phyloP scores from a whole-genome alignment of 2,888 invertebrate genomes.

The Epinotia brunnichana region DNA sequence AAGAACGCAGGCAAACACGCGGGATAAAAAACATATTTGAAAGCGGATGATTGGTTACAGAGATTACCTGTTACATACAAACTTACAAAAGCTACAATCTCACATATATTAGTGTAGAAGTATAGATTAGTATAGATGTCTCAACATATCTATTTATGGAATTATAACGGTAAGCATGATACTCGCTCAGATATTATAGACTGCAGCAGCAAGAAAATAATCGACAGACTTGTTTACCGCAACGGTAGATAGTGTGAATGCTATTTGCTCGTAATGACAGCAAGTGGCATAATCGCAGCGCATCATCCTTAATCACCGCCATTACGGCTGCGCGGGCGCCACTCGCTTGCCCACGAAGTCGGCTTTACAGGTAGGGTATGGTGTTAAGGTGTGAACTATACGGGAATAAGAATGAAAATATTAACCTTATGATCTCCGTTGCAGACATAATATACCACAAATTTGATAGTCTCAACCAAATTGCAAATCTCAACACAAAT shows the following conservation, averaged over 20 bases:
- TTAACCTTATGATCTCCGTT: background rate
- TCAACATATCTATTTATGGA: background rate
- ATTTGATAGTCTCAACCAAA: background rate
- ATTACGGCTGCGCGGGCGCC: slow-evolving; percentile 23
- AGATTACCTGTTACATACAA: too few species aligned
- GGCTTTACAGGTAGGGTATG: slow-evolving; percentile 2
- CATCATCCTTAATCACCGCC: slow-evolving; percentile 26
- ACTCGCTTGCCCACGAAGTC: slow-evolving; percentile 1
- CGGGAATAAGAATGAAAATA: too few species aligned
- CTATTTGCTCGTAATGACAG: slow-evolving; percentile 27
- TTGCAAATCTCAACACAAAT: background rate
- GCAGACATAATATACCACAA: background rate
- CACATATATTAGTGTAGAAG: too few species aligned
- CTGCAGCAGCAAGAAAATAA: slow-evolving; percentile 7
- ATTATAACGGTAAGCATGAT: background rate
- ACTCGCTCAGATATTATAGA: background rate
- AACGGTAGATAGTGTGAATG: slow-evolving; percentile 18
- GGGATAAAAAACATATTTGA: too few species aligned
- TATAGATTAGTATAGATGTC: too few species aligned
- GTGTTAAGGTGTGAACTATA: slow-evolving; percentile 23
- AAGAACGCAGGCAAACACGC: too few species aligned
- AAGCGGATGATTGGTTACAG: too few species aligned
- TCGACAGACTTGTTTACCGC: slow-evolving; percentile 15
- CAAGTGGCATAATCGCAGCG: slow-evolving; percentile 24
- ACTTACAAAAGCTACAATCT: too few species aligned